phyloP scores from a whole-genome alignment of 2,113 vertebrate genomes.

The Pelobates fuscus region DNA sequence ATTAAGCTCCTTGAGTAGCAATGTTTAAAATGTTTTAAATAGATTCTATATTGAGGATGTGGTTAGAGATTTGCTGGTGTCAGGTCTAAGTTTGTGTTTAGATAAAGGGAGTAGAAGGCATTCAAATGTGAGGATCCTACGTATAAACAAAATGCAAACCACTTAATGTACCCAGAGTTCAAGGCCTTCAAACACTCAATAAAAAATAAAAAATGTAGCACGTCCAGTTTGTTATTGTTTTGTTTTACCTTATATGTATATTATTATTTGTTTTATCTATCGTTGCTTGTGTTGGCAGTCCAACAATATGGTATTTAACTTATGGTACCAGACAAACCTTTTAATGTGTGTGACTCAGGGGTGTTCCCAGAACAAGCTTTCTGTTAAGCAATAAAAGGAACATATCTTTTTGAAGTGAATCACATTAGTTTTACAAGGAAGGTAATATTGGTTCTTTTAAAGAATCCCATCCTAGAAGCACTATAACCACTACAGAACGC shows the following conservation, averaged over 20 bases:
- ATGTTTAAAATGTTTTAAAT: background rate
- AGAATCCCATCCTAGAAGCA: no score
- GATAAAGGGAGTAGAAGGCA: constrained; percentile 11
- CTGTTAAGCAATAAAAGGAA: background rate
- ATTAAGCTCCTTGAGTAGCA: no score
- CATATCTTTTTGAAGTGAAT: no score
- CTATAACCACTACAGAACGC: no score
- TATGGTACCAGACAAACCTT: background rate
- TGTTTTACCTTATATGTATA: background rate
- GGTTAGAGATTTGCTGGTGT: constrained; percentile 14
- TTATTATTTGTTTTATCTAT: background rate
- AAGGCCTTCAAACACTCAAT: background rate
- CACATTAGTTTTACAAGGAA: no score
- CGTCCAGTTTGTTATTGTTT: background rate
- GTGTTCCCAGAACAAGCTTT: background rate
- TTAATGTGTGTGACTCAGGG: background rate
- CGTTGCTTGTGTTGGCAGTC: background rate
- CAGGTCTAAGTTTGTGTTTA: constrained; percentile 13
- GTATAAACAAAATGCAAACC: background rate
- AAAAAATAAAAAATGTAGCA: background rate
- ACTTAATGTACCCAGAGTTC: background rate
- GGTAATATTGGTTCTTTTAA: no score
- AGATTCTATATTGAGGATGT: constrained; percentile 19
- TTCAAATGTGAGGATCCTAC: background rate
- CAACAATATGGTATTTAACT: background rate